phyloP scores from a whole-genome alignment of 2,888 invertebrate genomes.

The Lycia hirtaria region DNA sequence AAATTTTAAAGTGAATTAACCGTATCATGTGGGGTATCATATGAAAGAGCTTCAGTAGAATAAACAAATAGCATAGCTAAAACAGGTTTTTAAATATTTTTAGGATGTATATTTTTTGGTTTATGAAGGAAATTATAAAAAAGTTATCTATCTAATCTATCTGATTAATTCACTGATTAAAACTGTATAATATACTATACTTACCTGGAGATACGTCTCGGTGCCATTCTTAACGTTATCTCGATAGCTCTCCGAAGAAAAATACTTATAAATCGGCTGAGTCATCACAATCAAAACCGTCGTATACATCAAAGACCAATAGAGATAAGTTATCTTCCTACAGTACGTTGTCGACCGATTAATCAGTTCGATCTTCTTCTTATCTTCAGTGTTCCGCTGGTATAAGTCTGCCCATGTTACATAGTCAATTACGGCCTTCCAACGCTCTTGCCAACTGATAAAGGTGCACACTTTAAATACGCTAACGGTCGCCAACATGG shows the following conservation, averaged over 20 bases:
- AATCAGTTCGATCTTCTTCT: slow-evolving; percentile 52
- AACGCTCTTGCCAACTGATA: slow-evolving; percentile 64
- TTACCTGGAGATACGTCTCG: slow-evolving; percentile 51
- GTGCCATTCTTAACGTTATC: slow-evolving; percentile 61
- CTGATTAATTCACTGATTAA: neutral
- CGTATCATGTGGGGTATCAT: no score
- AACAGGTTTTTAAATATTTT: no score
- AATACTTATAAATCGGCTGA: slow-evolving; percentile 65
- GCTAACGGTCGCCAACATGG: slow-evolving; percentile 69
- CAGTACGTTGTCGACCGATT: slow-evolving; percentile 62
- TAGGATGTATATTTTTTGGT: no score
- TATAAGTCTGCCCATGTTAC: slow-evolving; percentile 63
- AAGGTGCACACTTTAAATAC: slow-evolving; percentile 68
- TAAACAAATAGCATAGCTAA: no score
- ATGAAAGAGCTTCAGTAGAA: no score
- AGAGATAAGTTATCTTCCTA: slow-evolving; percentile 67
- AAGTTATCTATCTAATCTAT: no score
- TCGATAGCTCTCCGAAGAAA: slow-evolving; percentile 57
- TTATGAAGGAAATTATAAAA: no score
- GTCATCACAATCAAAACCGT: slow-evolving; percentile 65
- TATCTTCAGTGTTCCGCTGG: slow-evolving; percentile 52
- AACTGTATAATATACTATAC: neutral
- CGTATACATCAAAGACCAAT: slow-evolving; percentile 71
- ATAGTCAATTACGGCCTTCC: slow-evolving; percentile 68
- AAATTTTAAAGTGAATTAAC: no score